Base-by-base conservation (phyloP, 2,113 vertebrate species). In the Andinoacara biseriatus region DNA sequence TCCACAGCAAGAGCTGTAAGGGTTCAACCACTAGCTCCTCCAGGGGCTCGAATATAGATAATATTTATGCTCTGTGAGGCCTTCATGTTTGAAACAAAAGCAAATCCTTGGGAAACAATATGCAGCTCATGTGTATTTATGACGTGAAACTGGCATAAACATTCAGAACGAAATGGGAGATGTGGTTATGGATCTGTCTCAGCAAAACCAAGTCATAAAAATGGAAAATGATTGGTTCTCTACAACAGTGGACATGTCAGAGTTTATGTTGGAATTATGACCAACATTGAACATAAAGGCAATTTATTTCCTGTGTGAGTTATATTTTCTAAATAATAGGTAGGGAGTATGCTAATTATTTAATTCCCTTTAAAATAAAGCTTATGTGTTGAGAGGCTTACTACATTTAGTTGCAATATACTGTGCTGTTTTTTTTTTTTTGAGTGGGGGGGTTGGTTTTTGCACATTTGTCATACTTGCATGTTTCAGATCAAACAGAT, bases 41-140 rank as follows among this genome's bases (percentile, higher is more conserved):
- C 94, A 95, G 95, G 94, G 95, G 94, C 94, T 93, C 88, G 82
- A 86, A 94, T 90, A 90, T 87, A 91, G 89, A 92, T 94, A 92
- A 92, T 94, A 90, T 83, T 89, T 87, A 76, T 82, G 79, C 86
- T 84, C 85, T 57, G 85, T 57, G 85, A 91, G 85, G 85, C 93
- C 85, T 89, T 86, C 54, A n/a, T 80, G 79, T 74, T 59, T 52
- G 35, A 85, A 80, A 90, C 78, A 80, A 80, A 93, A 89, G 85
- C 80, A 90, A 90, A 87, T 91, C 83, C 8, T 59, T 76, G 74
- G 78, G 43, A 38, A 77, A 74, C 22, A 24, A 26, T 26, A 59
- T 4, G 33, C 24, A 62, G 58, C 33, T 58, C 58, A 74, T 87
- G 26, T 82, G 58, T 56, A 61, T 83, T 75, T 72, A 33, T 76